Base-by-base conservation (phyloP, 2,797 vertebrate species). In the Lemur catta region DNA sequence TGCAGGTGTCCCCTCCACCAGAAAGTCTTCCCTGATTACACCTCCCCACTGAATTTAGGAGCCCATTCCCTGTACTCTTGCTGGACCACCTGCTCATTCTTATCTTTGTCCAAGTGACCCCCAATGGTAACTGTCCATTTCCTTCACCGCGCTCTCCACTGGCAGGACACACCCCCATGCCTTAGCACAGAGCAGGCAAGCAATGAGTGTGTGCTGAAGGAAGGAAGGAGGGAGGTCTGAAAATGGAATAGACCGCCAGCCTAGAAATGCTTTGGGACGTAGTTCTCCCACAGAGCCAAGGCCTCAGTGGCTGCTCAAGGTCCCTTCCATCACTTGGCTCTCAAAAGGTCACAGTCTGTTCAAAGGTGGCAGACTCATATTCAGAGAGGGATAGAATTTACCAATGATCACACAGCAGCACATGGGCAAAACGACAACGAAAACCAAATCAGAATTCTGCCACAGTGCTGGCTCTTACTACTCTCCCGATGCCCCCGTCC, bases 381-480 rank as follows among this genome's bases (percentile, higher is more conserved):
- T 92, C 94, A 43, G 26, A 65, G 85, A 91, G 7, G 76, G 24
- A 33, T 65, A 72, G 50, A 82, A 17, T 35, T 75, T 7, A 74
- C 50, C 67, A 38, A 4, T 35, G 17, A 26, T 43, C 50, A 74
- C 89, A 71, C 30, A 69, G 72, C 67, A 57, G 8, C 50, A 20
- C 1, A 22, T 1, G 15, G 18, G 14, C 63, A 71, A 55, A 57
- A 75, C 2, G 0, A 2, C 17, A 2, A 1, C 4, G 8, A 69
- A 65, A n/a, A 28, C 12, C 48, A 28, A 4, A n/a, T 65, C 14
- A 7, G 33, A 38, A 30, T 48, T 75, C 87, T 9, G 15, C 15
- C 11, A 38, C 3, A 17, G 12, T 46, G 30, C 28, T 87, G 10
- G 26, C 7, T 69, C 41, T 75, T 20, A 17, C 84, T 28, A 4